Conservation (phyloP, 2,797 vertebrate species). For the Garrulus glandarius region DNA sequence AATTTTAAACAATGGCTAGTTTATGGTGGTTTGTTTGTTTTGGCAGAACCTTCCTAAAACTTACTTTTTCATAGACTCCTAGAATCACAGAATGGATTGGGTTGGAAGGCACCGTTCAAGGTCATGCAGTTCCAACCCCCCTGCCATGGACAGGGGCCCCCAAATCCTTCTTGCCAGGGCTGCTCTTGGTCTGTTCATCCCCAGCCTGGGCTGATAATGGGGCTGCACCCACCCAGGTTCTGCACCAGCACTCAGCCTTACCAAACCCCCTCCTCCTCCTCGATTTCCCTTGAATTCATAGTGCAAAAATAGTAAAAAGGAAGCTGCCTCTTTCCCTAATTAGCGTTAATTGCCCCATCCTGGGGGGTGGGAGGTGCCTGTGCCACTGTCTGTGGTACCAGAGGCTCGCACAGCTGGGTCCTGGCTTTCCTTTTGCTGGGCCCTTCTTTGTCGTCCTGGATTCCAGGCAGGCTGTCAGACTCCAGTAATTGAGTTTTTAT, state of each 20-base stretch:
- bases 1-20: background rate
- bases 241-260: background rate
- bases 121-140: background rate
- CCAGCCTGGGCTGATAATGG: background rate
- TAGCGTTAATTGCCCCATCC: rapidly evolving
- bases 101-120: background rate
- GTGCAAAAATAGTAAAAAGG: rapidly evolving
- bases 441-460: background rate
- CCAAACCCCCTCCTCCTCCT: background rate
- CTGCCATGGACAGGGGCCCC: rapidly evolving
- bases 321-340: background rate
- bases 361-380: too few relatives aligned
- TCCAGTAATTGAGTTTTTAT: background rate
- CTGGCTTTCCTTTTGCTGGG: background rate
- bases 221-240: background rate
- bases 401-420: background rate
- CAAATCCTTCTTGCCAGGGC: background rate
- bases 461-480: background rate
- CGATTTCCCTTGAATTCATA: background rate
- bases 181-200: background rate
- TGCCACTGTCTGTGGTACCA: background rate
- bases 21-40: background rate
- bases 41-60: background rate
- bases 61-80: background rate
- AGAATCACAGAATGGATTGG: background rate